Evolutionary conservation across 2,797 vertebrate genomes (phyloP), one percentile per base, ranked within the genome.

Genomic region (Rallus crepitans): DNA sequence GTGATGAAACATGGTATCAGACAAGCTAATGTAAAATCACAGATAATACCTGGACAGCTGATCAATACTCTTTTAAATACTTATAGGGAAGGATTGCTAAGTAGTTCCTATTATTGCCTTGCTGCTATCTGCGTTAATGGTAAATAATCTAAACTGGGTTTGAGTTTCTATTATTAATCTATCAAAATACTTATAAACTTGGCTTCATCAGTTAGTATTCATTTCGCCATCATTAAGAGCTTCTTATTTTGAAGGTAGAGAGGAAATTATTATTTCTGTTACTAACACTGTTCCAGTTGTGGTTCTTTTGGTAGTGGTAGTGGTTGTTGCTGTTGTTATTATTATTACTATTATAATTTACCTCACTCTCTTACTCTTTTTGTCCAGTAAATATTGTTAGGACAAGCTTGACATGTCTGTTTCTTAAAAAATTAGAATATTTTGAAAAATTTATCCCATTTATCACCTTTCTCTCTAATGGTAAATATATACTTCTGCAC

Each of bases 101-200:
- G 88, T 30, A 83, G 39, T 52, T 84, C 69, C 57, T 94, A 30
- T 91, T 87, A 65, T 45, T 93, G 33, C 68, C 35, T 70, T 91
- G 53, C 78, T 89, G 27, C 25, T 87, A 12, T 69, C 56, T 87
- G 5, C 42, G 24, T 70, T 89, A 95, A 78, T 88, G 27, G 87
- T 78, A 91, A 95, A 71, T 56, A 86, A 75, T 96, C 53, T 77
- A 28, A 71, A 91, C 31, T 56, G 66, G 25, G 7, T 77, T 91
- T 87, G 77, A 73, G 30, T 80, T 89, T 96, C 94, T 87, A 50
- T 76, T 87, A 17, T 82, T 79, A 87, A 95, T 73, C 56, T 89
- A 39, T 65, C 59, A n/a, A 71, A 94, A 87, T 80, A 83, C 25
- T 85, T 69, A 65, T 15, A 68, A 73, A 59, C 35, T 63, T 76